A percentile compares a stretch with the other conserved stretches of the same genome.
These are phyloP conservation scores for Ahaetulla prasina DNA, from an alignment of 2,113 vertebrate genomes.

Conservation along the genomic window DNA sequence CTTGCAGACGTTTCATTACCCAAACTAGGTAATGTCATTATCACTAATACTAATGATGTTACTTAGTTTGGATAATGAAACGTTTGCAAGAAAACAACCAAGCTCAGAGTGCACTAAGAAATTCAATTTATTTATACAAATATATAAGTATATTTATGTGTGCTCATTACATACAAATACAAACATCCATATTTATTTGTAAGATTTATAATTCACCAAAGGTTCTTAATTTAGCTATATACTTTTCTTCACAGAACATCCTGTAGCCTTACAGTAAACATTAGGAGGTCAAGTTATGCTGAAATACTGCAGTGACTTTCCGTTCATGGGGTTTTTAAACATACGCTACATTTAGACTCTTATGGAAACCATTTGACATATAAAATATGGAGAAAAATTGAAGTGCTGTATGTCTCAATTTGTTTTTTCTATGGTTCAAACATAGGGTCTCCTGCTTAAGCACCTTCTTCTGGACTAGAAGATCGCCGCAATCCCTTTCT, in stretches of 20 bases:
- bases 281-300: background rate
- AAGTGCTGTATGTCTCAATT: background rate
- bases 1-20: background rate
- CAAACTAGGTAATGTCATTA: background rate
- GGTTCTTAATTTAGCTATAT: background rate
- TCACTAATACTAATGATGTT: background rate
- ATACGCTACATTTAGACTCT: background rate
- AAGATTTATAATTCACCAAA: background rate
- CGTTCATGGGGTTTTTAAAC: background rate
- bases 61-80: background rate
- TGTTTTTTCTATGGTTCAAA: background rate
- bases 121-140: background rate
- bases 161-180: background rate
- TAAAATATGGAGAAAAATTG: background rate
- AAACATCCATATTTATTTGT: background rate
- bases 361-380: background rate
- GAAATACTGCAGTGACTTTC: background rate
- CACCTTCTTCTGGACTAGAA: background rate
- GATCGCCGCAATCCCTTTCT: background rate
- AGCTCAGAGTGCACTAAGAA: no score
- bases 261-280: background rate
- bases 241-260: background rate
- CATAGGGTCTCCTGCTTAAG: background rate
- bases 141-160: background rate
- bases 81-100: background rate